These are phyloP conservation scores for Trachurus trachurus DNA, from an alignment of 2,797 vertebrate genomes.

Conservation along the genomic window DNA sequence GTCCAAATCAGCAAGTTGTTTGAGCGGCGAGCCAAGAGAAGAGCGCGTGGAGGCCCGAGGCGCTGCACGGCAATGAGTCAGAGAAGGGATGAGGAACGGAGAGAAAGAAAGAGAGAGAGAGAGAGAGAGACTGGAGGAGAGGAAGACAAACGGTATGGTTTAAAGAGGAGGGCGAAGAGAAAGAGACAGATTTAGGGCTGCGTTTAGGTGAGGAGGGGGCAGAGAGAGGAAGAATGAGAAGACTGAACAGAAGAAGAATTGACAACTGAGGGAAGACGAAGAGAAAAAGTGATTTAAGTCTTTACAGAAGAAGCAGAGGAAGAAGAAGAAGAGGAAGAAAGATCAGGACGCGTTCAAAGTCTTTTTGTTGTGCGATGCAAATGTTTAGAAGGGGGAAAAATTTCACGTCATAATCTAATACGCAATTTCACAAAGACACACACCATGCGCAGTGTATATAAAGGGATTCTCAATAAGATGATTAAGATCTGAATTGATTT, in stretches of 20 bases:
- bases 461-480: conserved; percentile 44
- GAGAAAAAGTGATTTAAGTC: conserved; percentile 29
- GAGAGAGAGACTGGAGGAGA: conserved; percentile 24
- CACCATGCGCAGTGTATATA: not conserved
- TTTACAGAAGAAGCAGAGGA: conserved; percentile 17
- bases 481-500: conserved; percentile 59
- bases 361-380: conserved; percentile 35
- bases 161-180: conserved; percentile 21
- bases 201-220: conserved; percentile 40
- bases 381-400: conserved; percentile 28
- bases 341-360: conserved; percentile 13
- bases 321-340: not conserved
- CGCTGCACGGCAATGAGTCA: conserved; percentile 63
- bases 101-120: conserved; percentile 33
- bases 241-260: conserved; percentile 19
- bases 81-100: conserved; percentile 44
- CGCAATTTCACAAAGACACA: conserved; percentile 11
- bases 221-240: not conserved
- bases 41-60: conserved; percentile 51
- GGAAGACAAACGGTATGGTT: conserved; percentile 58
- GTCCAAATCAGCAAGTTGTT: conserved; percentile 79
- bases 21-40: conserved; percentile 70
- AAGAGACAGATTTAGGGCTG: conserved; percentile 57
- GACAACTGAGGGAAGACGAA: not conserved
- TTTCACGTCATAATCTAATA: conserved; percentile 21